Evolutionary conservation across 1,140 invertebrate genomes (phyloP), one percentile per base, ranked within the genome.

Genomic region (Nomia melanderi): DNA sequence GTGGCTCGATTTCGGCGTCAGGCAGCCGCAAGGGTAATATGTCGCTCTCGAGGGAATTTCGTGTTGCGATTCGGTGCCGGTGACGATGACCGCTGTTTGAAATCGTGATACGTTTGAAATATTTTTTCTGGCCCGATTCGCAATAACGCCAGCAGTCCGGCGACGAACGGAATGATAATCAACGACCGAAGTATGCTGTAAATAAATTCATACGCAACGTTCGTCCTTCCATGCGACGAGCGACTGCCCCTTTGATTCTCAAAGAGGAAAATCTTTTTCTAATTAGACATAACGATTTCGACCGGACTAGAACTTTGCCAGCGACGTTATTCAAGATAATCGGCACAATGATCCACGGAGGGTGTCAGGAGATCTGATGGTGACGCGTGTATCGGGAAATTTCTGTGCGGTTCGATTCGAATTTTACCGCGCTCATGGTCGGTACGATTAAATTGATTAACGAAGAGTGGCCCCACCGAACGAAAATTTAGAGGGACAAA

Each of bases 61-160:
- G 39, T 23, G 62, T 33, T 59, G 60, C n/a, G n/a, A n/a, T 31
- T 66, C 66, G 36, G 57, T 12, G 54, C 50, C 78, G 64, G 73
- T 73, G 66, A 82, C 65, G 50, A 73, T 29, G 29, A 73, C 17
- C 23, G n/a, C 8, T 39, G 36, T 11, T 39, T 39, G 8, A 39
- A 39, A 66, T 41, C 33, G 54, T 9, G 0, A 66, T 4, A 8
- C 25, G n/a, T 14, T 47, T 9, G 0, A 23, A 74, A n/a, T 1
- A 36, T 5, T 36, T 36, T 36, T 27, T 65, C 14, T 5, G n/a
- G n/a, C n/a, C n/a, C n/a, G n/a, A n/a, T n/a, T n/a, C n/a, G n/a
- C n/a, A n/a, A n/a, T n/a, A n/a, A n/a, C n/a, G n/a, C n/a, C n/a
- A n/a, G n/a, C n/a, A n/a, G n/a, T n/a, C n/a, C n/a, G n/a, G n/a